These are phyloP conservation scores for Odocoileus virginianus DNA, from an alignment of 2,113 vertebrate species.

Conservation along the genomic window DNA sequence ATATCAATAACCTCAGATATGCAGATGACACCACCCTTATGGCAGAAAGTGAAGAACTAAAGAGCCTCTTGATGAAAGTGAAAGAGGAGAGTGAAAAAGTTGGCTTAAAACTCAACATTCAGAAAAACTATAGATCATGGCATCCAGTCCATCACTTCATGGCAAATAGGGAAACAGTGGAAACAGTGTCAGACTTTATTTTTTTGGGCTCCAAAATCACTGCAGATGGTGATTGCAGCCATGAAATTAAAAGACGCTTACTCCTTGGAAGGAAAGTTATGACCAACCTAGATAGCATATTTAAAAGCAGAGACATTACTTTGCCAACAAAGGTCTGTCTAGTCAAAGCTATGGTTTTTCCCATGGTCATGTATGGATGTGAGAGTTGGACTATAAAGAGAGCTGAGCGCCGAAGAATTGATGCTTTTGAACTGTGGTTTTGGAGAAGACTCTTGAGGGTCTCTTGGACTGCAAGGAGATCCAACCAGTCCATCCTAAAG, in stretches of 20 bases:
- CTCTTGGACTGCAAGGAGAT: not conserved
- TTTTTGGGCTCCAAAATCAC: too few species aligned
- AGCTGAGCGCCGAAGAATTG: accelerated
- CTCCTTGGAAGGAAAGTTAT: not conserved
- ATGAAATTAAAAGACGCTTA: not conserved
- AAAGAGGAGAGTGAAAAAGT: too few species aligned
- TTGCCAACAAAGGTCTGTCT: not conserved
- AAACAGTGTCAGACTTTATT: too few species aligned
- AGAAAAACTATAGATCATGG: too few species aligned
- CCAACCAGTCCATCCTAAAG: not conserved
- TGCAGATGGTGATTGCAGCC: too few species aligned
- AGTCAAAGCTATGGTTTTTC: not conserved
- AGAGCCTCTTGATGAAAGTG: not conserved
- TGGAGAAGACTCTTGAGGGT: not conserved
- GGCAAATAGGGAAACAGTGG: too few species aligned
- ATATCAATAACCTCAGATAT: not conserved
- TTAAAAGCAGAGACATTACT: not conserved
- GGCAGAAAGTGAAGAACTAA: not conserved
- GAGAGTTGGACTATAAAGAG: not conserved
- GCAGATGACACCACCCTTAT: not conserved
- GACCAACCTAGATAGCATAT: not conserved
- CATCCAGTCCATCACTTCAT: too few species aligned
- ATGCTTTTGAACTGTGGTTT: not conserved
- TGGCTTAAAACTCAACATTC: too few species aligned
- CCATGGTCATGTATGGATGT: not conserved